These are phyloP conservation scores for Drosophila rhopaloa DNA, from an alignment of 1,140 invertebrate genomes.

Conservation along the genomic window DNA sequence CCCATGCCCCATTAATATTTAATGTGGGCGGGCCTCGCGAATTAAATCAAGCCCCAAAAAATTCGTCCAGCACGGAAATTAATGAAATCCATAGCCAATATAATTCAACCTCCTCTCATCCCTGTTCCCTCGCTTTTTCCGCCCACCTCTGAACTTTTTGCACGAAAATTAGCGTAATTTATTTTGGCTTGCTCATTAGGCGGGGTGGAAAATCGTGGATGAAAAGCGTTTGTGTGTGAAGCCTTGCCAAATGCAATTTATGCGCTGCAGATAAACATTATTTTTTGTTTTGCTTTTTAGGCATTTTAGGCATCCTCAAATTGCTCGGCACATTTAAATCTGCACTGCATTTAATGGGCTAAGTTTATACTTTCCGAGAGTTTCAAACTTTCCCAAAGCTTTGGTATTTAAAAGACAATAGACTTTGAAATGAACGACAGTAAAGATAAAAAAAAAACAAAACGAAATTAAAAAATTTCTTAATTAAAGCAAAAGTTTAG, in stretches of 20 bases:
- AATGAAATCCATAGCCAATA: slow-evolving; percentile 72
- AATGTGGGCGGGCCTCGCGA: slow-evolving; percentile 41
- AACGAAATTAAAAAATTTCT: neutral
- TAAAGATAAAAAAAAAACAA: neutral
- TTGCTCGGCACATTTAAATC: slow-evolving; percentile 31
- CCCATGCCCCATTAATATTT: slow-evolving; percentile 57
- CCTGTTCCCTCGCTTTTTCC: slow-evolving; percentile 6
- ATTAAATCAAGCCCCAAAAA: slow-evolving; percentile 56
- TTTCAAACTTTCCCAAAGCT: slow-evolving; percentile 25
- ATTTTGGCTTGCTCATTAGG: slow-evolving; percentile 71
- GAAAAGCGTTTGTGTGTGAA: slow-evolving; percentile 1
- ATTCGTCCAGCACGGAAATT: slow-evolving; percentile 44
- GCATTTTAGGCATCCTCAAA: slow-evolving; percentile 8
- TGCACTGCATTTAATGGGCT: slow-evolving; percentile 69
- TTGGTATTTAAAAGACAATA: slow-evolving; percentile 7
- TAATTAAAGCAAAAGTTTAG: neutral
- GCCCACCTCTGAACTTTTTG: slow-evolving; percentile 37
- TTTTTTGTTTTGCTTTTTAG: slow-evolving; percentile 32
- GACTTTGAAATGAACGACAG: neutral
- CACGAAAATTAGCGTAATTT: slow-evolving; percentile 75
- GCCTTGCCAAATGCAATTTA: slow-evolving; percentile 73
- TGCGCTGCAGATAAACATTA: slow-evolving; percentile 67
- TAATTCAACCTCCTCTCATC: slow-evolving; percentile 39
- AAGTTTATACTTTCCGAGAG: slow-evolving; percentile 54
- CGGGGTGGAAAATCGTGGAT: slow-evolving; percentile 5